Evolutionary conservation across 2,797 vertebrate genomes (phyloP).

Genomic region (Champsocephalus gunnari): DNA sequence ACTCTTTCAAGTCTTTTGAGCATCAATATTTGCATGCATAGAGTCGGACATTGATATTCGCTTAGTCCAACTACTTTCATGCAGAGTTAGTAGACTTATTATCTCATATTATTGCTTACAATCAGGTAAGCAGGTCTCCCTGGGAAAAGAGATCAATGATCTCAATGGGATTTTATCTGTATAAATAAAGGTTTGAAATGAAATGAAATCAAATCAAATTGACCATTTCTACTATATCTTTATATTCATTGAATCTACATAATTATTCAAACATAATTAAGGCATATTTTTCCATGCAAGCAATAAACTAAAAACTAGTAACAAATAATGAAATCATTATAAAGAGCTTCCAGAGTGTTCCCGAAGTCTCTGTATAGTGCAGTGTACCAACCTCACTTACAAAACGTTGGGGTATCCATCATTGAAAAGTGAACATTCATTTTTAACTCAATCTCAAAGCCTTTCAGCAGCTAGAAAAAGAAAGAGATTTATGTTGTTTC

Average conservation of each 20-base stretch:
- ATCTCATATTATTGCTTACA: constrained; percentile 46
- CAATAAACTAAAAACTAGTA: constrained; percentile 22
- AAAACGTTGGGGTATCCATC: constrained; percentile 89
- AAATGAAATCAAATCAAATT: background rate
- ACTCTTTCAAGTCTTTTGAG: constrained; percentile 25
- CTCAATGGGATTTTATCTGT: too few species aligned
- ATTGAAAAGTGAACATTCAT: constrained; percentile 95
- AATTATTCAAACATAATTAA: constrained; percentile 61
- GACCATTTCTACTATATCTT: constrained; percentile 26
- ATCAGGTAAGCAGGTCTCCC: background rate
- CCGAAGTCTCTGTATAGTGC: background rate
- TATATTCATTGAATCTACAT: constrained; percentile 67
- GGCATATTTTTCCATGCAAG: constrained; percentile 49
- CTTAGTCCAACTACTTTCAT: constrained; percentile 24
- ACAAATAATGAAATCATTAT: constrained; percentile 16
- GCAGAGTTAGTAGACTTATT: constrained; percentile 14
- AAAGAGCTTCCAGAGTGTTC: background rate
- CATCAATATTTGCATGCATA: constrained; percentile 53
- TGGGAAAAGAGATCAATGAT: too few species aligned
- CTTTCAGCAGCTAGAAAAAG: constrained; percentile 90
- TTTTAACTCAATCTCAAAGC: constrained; percentile 93
- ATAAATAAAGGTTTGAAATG: too few species aligned
- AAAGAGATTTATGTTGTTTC: constrained; percentile 8
- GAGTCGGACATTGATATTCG: constrained; percentile 27
- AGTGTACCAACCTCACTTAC: constrained; percentile 83